Evolutionary conservation across 2,113 vertebrate species (phyloP), one percentile per base, ranked within the genome.

Genomic region (Pycnonotus jocosus): DNA sequence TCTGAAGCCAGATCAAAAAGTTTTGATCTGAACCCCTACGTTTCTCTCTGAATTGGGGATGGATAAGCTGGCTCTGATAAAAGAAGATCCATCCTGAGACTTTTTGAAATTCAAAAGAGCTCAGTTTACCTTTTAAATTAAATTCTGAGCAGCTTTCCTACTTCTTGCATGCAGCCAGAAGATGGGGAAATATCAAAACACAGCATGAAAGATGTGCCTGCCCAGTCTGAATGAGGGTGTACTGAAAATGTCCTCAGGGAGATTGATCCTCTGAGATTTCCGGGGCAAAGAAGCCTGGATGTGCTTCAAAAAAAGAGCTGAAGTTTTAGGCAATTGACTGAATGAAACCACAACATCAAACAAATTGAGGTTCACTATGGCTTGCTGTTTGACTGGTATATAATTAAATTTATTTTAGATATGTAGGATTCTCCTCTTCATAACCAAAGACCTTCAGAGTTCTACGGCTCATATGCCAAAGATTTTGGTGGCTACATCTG

Each of bases 71-170:
- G 12, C 73, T 92, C 84, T 95, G 90, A 88, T 90, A 94, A 93
- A 96, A 96, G 83, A 76, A 73, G 62, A 93, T 88, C 81, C 84
- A 82, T 69, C 78, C 74, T 80, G 66, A 95, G 87, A 73, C 78
- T 83, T 95, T 87, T 73, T 95, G 84, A 94, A 93, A 96, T 92
- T 93, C 86, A 86, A 86, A 95, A 94, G 72, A 93, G 77, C 40
- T 86, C 74, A 81, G 70, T 92, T 96, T 96, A 95, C 71, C 93
- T 94, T 95, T 94, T 91, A 95, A 88, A 96, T 86, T 90, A 93
- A 86, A 50, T 86, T 96, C 81, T 93, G 90, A 96, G 86, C 65
- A 76, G 58, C 54, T 78, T 81, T 89, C 71, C 66, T 71, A 40
- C 58, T 88, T 81, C 79, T 80, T 87, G 74, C 77, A 70, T 94